Evolutionary conservation across 1,140 invertebrate species (phyloP), one percentile per base, ranked within the genome.

Genomic region (Cydia fagiglandana): DNA sequence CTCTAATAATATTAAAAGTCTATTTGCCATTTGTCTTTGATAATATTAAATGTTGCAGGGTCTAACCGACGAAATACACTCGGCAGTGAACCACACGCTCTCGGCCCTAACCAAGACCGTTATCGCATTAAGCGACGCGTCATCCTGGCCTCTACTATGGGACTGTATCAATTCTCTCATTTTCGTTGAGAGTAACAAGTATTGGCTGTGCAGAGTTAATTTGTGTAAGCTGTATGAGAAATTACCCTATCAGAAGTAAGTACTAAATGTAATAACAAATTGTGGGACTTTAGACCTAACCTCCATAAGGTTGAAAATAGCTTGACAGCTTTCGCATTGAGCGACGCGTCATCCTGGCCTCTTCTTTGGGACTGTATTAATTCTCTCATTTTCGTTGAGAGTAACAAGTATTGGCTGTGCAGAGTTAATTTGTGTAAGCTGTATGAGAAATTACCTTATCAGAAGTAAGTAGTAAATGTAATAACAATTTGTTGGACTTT

Each of bases 331-430:
- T 47, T 47, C 3, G 10, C 0, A 5, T 47, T 47, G 2, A 2
- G 2, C 45, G 45, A 12, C 5, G 34, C 34, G 5, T 34, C 34
- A 34, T 34, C 34, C 5, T 34, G 34, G 86, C 56, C 83, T 4
- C 76, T 92, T 13, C 85, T 94, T 17, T 81, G 94, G 5, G 88
- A 93, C 12, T 87, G 96, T n/a, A 86, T 98, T 30, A 93, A 95
- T 66, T 88, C 93, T 61, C 89, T 98, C 6, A 93, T 96, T 5
- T 85, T 90, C 24, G 91, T 97, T 1, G 94, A 95, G 64, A 93
- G 94, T 56, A 97, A 97, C 92, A 94, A 95, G 0, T 98, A 98
- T 91, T 98, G 97, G 96, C 93, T 98, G 13, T 96, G 98, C 28
- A 97, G 97, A 93, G 96, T 97, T 77, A 94, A 91, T 68, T 78